phyloP scores from a whole-genome alignment of 2,113 vertebrate genomes.

The Salvelinus alpinus region DNA sequence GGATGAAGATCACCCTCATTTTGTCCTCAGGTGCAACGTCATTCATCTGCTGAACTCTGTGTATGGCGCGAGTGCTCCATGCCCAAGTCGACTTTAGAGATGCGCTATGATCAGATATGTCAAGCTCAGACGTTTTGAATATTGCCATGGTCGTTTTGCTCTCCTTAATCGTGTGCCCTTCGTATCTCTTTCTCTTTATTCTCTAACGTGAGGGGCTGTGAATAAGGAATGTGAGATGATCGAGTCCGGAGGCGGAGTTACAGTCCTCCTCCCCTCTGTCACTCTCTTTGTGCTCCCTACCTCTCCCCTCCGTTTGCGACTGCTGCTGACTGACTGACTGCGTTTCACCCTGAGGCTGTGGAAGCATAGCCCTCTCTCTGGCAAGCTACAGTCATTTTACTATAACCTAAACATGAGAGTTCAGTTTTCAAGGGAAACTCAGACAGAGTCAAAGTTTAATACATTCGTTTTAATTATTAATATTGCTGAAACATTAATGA shows the following conservation, averaged over 20 bases:
- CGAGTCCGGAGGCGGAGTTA: constrained; percentile 61
- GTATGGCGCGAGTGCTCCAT: constrained; percentile 60
- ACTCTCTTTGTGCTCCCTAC: constrained; percentile 30
- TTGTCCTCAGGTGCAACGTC: constrained; percentile 69
- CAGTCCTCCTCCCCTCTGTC: constrained; percentile 40
- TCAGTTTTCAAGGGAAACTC: too few species aligned
- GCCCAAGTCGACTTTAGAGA: constrained; percentile 53
- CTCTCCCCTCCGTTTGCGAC: constrained; percentile 35
- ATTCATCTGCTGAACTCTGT: constrained; percentile 64
- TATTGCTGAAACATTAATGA: too few species aligned
- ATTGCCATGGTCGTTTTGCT: constrained; percentile 70
- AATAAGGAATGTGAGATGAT: constrained; percentile 63
- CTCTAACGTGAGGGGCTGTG: constrained; percentile 57
- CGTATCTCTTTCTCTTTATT: constrained; percentile 32
- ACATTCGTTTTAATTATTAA: too few species aligned
- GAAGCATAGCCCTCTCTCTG: too few species aligned
- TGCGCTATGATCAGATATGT: constrained; percentile 61
- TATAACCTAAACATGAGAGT: too few species aligned
- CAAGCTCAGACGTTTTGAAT: constrained; percentile 56
- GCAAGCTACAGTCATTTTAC: too few species aligned
- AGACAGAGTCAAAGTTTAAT: too few species aligned
- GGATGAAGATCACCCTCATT: constrained; percentile 78
- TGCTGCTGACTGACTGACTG: background rate
- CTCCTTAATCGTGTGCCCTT: constrained; percentile 43
- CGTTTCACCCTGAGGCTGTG: background rate